Evolutionary conservation across 2,797 vertebrate species (phyloP).

Genomic region (Clarias fuscus): DNA sequence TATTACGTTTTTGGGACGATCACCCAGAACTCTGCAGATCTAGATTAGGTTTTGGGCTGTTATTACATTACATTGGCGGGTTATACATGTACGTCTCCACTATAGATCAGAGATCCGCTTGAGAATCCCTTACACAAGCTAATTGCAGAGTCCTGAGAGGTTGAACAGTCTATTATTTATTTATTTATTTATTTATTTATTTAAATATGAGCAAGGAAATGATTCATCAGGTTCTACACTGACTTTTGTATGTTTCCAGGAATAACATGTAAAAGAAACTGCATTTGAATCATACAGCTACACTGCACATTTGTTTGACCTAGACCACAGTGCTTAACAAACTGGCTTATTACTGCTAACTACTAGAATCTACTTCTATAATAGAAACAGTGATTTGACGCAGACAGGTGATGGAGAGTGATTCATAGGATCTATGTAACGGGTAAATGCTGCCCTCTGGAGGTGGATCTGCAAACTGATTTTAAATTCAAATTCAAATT

Average conservation of each 20-base stretch:
- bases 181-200: background rate
- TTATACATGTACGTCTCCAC: background rate
- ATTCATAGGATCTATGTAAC: background rate
- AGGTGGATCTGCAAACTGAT: background rate
- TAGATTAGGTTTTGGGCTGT: too few relatives aligned
- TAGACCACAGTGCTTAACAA: background rate
- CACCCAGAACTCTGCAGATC: too few relatives aligned
- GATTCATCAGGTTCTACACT: background rate
- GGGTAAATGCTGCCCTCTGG: conserved; percentile 15
- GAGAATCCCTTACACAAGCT: background rate
- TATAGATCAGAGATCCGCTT: background rate
- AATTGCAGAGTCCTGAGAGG: background rate
- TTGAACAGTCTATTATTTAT: background rate
- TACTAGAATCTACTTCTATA: too few relatives aligned
- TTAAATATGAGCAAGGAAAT: background rate
- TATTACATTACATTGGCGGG: too few relatives aligned
- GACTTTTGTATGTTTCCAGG: background rate
- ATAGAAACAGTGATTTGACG: too few relatives aligned
- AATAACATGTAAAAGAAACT: background rate
- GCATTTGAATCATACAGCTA: background rate
- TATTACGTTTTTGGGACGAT: too few relatives aligned
- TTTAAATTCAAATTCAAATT: too few relatives aligned
- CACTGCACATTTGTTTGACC: background rate
- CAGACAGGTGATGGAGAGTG: background rate
- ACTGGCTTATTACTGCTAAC: too few relatives aligned